Base-by-base conservation (phyloP, 2,797 vertebrate genomes). In the Crax fasciolata region DNA sequence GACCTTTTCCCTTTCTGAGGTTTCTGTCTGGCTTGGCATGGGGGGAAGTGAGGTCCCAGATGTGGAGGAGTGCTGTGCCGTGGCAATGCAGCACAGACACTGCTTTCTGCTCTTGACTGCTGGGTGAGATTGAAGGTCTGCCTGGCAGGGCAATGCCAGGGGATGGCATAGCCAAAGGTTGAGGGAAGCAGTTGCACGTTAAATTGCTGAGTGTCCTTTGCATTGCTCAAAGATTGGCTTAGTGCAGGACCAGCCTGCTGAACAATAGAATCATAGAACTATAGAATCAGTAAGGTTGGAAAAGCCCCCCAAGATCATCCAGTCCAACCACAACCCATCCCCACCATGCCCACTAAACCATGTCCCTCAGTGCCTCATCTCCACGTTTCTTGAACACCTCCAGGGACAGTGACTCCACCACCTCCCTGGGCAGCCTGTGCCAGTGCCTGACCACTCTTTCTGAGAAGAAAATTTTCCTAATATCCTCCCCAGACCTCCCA, bases 1-100 rank as follows among this genome's bases (percentile, higher is more conserved):
- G 92, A 96, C 93, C 77, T 96, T 95, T 79, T 81, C 57, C 49
- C 84, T 90, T 85, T 77, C 61, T 4, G 27, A 79, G 55, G 87
- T 89, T 95, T 90, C 67, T 82, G 1, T 82, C n/a, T 75, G 77
- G 84, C 48, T 93, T 80, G 72, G 57, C 74, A 66, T 11, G 32
- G 32, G 51, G 43, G 84, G 43, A 48, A 63, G 70, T 6, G 13
- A 85, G 71, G 58, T 78, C 76, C 4, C 2, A 59, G 70, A 24
- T 76, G 11, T 79, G 75, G 62, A 3, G 28, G 48, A 41, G 1
- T 2, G 65, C 2, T 2, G 14, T 10, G 18, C 80, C 70, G 51
- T 57, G 61, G 41, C 76, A 90, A 87, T 30, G 7, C 24, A 87
- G 61, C 1, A 2, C 38, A 67, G 27, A 30, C 57, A 25, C 52